A percentile compares a stretch with the other conserved stretches of the same genome.
phyloP scores from a whole-genome alignment of 2,113 vertebrate genomes.

The Nettapus auritus region DNA sequence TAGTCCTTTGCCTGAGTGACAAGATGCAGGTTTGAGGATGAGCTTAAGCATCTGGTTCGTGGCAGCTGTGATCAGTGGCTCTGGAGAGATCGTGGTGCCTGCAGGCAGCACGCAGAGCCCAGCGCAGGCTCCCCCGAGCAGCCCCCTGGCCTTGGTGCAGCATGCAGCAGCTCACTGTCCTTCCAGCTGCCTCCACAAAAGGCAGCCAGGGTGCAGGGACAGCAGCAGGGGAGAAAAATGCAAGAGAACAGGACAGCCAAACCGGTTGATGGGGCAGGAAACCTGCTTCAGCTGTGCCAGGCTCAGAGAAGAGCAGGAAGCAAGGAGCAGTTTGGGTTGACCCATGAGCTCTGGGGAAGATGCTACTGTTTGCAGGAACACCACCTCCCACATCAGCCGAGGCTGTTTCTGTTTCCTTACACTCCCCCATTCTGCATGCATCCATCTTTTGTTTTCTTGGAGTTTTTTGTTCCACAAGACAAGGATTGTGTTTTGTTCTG shows the following conservation, averaged over 20 bases:
- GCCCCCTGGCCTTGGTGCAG: not conserved
- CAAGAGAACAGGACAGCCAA: not conserved
- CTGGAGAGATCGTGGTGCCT: not conserved
- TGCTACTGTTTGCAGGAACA: not conserved
- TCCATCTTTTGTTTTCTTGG: not conserved
- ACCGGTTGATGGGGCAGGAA: not conserved
- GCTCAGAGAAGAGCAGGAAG: not conserved
- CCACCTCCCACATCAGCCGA: not conserved
- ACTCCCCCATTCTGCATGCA: not conserved
- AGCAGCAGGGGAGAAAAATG: not conserved
- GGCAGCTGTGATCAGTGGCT: not conserved
- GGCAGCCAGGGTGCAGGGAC: not conserved
- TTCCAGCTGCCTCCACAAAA: not conserved
- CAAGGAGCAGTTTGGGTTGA: not conserved
- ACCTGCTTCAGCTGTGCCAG: not conserved
- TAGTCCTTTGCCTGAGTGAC: not conserved
- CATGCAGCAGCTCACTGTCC: not conserved
- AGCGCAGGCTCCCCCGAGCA: rapidly evolving
- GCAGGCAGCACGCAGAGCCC: not conserved
- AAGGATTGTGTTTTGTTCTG: not conserved
- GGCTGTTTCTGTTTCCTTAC: not conserved
- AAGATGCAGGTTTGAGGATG: rapidly evolving
- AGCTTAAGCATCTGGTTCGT: rapidly evolving
- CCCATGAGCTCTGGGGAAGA: not conserved
- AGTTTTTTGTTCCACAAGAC: not conserved